Evolutionary conservation across 2,888 invertebrate species (phyloP).

Genomic region (Adineta ricciae): DNA sequence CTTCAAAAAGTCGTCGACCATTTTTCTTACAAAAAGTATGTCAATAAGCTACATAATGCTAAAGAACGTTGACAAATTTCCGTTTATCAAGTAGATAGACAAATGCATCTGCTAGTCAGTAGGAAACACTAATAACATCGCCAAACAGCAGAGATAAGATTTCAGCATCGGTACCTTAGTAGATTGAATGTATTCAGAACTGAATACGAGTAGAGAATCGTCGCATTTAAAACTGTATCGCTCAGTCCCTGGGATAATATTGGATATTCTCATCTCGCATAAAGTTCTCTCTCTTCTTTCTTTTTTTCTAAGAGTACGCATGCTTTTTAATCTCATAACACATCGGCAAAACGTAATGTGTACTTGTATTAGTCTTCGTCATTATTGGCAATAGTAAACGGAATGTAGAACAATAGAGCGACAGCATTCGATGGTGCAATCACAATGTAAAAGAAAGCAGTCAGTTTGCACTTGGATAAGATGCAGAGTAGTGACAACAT

Average conservation of each 20-base stretch:
- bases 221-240: too few relatives aligned
- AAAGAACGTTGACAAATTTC: background rate
- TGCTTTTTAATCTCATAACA: background rate
- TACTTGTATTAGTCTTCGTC: background rate
- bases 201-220: too few relatives aligned
- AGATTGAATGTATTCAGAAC: background rate
- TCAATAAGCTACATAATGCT: background rate
- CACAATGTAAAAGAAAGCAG: background rate
- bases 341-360: background rate
- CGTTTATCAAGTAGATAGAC: background rate
- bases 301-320: background rate
- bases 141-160: background rate
- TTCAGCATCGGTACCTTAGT: background rate
- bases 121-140: background rate
- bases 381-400: background rate
- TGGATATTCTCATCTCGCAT: too few relatives aligned
- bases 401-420: background rate
- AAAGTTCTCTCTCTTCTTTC: too few relatives aligned
- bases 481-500: background rate
- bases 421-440: background rate
- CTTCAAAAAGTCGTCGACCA: background rate
- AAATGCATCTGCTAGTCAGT: background rate
- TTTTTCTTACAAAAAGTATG: background rate
- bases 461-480: constrained; percentile 5
- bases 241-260: too few relatives aligned